Percentiles rank a stretch among this genome's conserved stretches.
These are phyloP conservation scores for Metaphire vulgaris DNA, from an alignment of 1,140 invertebrate genomes.

Conservation along the genomic window DNA sequence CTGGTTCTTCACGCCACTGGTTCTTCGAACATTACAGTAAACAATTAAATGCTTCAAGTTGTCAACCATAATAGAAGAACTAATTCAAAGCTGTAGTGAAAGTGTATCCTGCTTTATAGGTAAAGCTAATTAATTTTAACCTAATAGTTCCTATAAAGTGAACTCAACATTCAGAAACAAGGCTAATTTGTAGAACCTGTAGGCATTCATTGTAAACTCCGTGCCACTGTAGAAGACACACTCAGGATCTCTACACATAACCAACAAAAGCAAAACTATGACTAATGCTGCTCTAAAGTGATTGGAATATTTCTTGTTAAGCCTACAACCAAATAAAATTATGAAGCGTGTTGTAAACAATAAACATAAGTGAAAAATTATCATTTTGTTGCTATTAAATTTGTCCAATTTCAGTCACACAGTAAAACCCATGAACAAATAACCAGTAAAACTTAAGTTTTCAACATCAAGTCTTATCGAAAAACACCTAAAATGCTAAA, in stretches of 20 bases:
- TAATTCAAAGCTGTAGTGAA: not conserved
- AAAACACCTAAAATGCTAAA: not conserved
- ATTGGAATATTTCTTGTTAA: not conserved
- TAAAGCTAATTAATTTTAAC: not conserved
- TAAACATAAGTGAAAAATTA: not conserved
- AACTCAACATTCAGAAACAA: no score
- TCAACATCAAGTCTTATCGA: not conserved
- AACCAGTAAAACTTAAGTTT: no score
- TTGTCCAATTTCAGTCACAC: not conserved
- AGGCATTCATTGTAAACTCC: constrained; percentile 71
- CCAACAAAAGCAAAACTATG: constrained; percentile 24
- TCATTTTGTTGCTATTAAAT: not conserved
- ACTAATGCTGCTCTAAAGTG: not conserved
- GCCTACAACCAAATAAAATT: not conserved
- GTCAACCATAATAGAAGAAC: not conserved
- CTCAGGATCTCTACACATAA: constrained; percentile 69
- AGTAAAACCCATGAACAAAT: not conserved
- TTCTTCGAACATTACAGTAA: no score
- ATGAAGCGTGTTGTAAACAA: not conserved
- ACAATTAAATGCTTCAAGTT: no score
- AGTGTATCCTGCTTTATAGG: not conserved
- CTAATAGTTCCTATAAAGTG: not conserved
- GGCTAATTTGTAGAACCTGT: no score
- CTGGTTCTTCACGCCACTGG: no score
- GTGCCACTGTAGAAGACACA: constrained; percentile 82